Conservation (phyloP, 1,140 invertebrate genomes). For the Theocolax elegans region DNA sequence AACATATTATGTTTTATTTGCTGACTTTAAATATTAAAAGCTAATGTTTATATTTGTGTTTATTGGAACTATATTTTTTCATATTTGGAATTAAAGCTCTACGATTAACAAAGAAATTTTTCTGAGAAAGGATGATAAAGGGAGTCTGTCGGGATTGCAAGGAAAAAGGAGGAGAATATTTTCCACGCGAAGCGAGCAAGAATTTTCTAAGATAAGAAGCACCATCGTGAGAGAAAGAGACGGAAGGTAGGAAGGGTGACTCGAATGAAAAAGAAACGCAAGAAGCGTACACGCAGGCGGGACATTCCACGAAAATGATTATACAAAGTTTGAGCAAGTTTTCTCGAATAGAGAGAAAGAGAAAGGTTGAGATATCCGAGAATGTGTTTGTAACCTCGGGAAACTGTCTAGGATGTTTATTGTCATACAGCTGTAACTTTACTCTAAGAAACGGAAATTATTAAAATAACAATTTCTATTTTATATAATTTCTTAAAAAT, state of each 20-base stretch:
- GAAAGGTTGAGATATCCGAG: slow-evolving; percentile 7
- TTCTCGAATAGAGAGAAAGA: slow-evolving; percentile 32
- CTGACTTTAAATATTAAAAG: not conserved
- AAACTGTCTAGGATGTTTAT: slow-evolving; percentile 11
- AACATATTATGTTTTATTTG: too few relatives aligned
- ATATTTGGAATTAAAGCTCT: slow-evolving; percentile 37
- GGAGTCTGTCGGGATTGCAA: slow-evolving; percentile 4
- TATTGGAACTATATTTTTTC: too few relatives aligned
- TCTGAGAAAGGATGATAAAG: not conserved
- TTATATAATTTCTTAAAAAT: too few relatives aligned
- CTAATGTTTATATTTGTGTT: not conserved
- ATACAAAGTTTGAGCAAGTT: slow-evolving; percentile 60
- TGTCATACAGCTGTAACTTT: not conserved
- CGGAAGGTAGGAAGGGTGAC: slow-evolving; percentile 10
- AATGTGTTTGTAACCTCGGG: slow-evolving; percentile 21
- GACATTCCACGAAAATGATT: slow-evolving; percentile 61
- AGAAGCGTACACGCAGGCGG: slow-evolving; percentile 33
- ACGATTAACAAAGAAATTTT: slow-evolving; percentile 26
- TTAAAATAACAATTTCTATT: too few relatives aligned
- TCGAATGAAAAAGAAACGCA: slow-evolving; percentile 25
- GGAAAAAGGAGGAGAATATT: slow-evolving; percentile 24
- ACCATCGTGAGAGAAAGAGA: slow-evolving; percentile 3
- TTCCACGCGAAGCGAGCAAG: slow-evolving; percentile 21
- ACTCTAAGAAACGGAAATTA: not conserved
- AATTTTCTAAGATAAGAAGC: slow-evolving; percentile 41